Conservation (phyloP, 2,888 invertebrate species). For the Patella ulyssiponensis region DNA sequence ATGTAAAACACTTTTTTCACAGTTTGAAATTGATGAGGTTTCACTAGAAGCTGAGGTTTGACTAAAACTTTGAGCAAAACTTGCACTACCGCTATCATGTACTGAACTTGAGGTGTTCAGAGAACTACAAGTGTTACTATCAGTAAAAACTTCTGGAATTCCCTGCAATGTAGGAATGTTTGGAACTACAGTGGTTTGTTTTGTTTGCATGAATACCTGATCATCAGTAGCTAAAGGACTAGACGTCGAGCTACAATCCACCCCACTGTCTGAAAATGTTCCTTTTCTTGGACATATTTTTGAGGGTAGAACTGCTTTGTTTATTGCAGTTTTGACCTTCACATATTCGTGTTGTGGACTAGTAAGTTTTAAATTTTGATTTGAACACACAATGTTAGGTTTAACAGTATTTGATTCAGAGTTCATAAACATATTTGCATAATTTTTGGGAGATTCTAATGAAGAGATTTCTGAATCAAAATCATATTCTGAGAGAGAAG, state of each 20-base stretch:
- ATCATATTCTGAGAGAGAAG: background rate
- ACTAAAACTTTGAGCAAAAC: background rate
- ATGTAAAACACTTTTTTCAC: constrained; percentile 1
- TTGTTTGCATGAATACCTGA: background rate
- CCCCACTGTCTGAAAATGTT: background rate
- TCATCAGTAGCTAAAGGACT: background rate
- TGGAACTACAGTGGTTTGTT: no score
- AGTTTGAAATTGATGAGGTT: background rate
- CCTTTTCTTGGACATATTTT: background rate
- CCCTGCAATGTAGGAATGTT: no score
- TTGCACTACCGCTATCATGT: background rate
- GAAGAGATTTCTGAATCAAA: background rate
- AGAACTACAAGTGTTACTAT: background rate
- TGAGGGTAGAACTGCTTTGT: no score
- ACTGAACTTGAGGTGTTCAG: background rate
- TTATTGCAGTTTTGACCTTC: no score
- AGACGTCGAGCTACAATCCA: background rate
- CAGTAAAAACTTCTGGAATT: no score
- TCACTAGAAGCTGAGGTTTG: background rate
- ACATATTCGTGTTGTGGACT: no score
- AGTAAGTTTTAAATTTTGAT: no score
- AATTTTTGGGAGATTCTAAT: background rate
- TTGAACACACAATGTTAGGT: no score
- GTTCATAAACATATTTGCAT: no score
- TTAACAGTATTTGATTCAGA: no score